phyloP scores from a whole-genome alignment of 2,113 vertebrate genomes.

The Xenopus borealis region DNA sequence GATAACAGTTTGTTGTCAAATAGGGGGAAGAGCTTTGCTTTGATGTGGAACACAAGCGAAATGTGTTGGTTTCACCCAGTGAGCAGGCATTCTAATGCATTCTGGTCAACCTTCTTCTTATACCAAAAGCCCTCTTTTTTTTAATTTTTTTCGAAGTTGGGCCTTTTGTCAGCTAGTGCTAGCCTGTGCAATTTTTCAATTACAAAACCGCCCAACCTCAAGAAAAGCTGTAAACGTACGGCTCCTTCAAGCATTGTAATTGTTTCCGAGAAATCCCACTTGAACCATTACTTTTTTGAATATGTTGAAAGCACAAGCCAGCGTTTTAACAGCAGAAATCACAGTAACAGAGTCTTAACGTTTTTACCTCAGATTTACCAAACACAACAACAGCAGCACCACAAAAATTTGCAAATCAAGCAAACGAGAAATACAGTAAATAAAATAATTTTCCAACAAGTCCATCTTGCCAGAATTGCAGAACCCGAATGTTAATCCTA shows the following conservation, averaged over 20 bases:
- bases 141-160: constrained; percentile 32
- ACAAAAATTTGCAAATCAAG: constrained; percentile 23
- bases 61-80: constrained; percentile 9
- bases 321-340: constrained; percentile 10
- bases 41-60: constrained; percentile 29
- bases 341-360: constrained; percentile 29
- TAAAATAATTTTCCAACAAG: constrained; percentile 20
- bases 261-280: constrained; percentile 9
- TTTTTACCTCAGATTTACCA: constrained; percentile 53
- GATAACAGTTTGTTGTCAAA: constrained; percentile 39
- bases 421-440: constrained; percentile 1
- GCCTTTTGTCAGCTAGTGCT: constrained; percentile 11
- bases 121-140: constrained; percentile 15
- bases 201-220: constrained; percentile 31
- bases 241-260: constrained; percentile 1
- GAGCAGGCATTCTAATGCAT: constrained; percentile 37
- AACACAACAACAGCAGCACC: constrained; percentile 32
- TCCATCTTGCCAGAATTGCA: constrained; percentile 22
- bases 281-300: constrained; percentile 27
- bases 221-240: constrained; percentile 26
- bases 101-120: constrained; percentile 25
- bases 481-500: constrained; percentile 25
- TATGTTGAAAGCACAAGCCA: constrained; percentile 41
- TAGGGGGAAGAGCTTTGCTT: constrained; percentile 40
- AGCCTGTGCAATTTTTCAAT: constrained; percentile 47